phyloP scores from a whole-genome alignment of 2,113 vertebrate species.

The Apodemus sylvaticus region DNA sequence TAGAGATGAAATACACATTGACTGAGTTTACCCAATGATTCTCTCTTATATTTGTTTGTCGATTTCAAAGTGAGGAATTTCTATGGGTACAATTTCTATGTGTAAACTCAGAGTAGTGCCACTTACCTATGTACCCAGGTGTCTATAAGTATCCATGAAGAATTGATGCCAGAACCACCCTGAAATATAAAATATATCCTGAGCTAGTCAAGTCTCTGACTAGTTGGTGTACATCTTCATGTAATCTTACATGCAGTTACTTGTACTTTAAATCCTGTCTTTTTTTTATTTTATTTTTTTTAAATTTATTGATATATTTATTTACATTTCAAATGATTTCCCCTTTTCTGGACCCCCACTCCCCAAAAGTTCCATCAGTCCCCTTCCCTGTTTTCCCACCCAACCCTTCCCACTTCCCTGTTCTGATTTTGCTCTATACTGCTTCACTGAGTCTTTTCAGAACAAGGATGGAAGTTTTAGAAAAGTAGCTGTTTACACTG shows the following conservation, averaged over 20 bases:
- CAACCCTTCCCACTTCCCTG: too few species aligned
- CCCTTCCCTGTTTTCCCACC: too few species aligned
- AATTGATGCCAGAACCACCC: not conserved
- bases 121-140: not conserved
- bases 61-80: not conserved
- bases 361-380: too few species aligned
- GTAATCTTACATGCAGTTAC: not conserved
- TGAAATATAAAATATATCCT: not conserved
- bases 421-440: too few species aligned
- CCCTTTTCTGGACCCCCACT: too few species aligned
- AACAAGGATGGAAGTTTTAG: accelerated
- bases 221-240: not conserved
- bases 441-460: too few species aligned
- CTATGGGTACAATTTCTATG: not conserved
- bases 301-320: too few species aligned
- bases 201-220: not conserved
- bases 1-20: not conserved
- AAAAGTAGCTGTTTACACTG: not conserved
- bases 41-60: not conserved
- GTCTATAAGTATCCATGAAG: not conserved
- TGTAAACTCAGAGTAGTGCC: not conserved
- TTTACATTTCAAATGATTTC: too few species aligned
- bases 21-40: not conserved
- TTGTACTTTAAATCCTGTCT: not conserved
- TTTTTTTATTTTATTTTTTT: too few species aligned